These are phyloP conservation scores for Helicoverpa assulta DNA, from an alignment of 2,888 invertebrate genomes.

Conservation along the genomic window DNA sequence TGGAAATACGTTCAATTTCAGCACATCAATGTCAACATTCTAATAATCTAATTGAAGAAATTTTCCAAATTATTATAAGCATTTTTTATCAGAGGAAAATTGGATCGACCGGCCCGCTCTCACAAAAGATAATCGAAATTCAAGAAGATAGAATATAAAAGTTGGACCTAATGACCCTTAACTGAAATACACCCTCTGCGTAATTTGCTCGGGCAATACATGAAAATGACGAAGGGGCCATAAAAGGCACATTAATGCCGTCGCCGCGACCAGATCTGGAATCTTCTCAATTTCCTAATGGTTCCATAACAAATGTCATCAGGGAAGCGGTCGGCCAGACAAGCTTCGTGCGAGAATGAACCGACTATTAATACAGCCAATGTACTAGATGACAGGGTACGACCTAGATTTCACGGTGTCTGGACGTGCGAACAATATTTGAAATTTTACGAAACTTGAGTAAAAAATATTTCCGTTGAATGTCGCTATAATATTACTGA, in stretches of 20 bases:
- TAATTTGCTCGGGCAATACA: conserved; percentile 65
- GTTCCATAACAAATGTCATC: conserved; percentile 72
- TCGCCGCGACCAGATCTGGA: conserved; percentile 67
- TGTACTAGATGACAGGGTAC: conserved; percentile 64
- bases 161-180: conserved; percentile 49
- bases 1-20: neutral
- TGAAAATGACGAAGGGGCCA: conserved; percentile 75
- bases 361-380: conserved; percentile 65
- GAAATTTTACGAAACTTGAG: conserved; percentile 56
- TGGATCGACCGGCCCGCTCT: conserved; percentile 13
- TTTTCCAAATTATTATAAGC: neutral
- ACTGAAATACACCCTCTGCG: conserved; percentile 33
- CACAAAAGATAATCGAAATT: conserved; percentile 26
- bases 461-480: conserved; percentile 24
- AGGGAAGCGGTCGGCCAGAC: conserved; percentile 44
- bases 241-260: conserved; percentile 73
- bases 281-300: conserved; percentile 80
- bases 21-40: neutral
- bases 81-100: conserved; percentile 33
- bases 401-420: conserved; percentile 68
- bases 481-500: conserved; percentile 16
- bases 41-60: neutral
- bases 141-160: conserved; percentile 45
- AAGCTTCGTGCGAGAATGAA: conserved; percentile 64
- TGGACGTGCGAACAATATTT: conserved; percentile 62